A percentile compares a stretch with the other conserved stretches of the same genome.
These are phyloP conservation scores for Etheostoma nigrum DNA, from an alignment of 2,797 vertebrate species.

Conservation along the genomic window DNA sequence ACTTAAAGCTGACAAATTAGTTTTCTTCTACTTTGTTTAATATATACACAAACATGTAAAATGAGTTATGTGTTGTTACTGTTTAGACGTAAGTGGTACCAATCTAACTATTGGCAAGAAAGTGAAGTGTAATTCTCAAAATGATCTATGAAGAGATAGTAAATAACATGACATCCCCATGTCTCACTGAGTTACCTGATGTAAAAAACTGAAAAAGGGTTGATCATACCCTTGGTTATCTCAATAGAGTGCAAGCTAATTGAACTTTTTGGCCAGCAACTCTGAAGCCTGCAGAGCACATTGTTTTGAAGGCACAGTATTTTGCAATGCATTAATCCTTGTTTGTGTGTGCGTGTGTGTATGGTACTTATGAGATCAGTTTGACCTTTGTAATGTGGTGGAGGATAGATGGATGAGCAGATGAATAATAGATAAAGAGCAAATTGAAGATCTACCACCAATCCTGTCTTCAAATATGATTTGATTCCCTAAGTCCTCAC, in stretches of 20 bases:
- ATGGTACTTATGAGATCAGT: slow-evolving; percentile 35
- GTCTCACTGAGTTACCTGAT: too few species aligned
- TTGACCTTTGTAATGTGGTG: slow-evolving; percentile 64
- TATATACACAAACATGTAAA: not conserved
- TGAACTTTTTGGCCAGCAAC: not conserved
- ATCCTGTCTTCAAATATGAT: slow-evolving; percentile 41
- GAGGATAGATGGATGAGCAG: slow-evolving; percentile 40
- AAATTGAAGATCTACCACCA: slow-evolving; percentile 48
- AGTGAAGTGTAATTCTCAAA: not conserved
- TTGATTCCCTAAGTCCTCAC: slow-evolving; percentile 22
- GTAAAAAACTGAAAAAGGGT: too few species aligned
- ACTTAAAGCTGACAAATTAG: too few species aligned
- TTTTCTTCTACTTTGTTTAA: not conserved
- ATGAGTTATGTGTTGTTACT: not conserved
- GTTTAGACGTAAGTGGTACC: not conserved
- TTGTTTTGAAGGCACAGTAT: slow-evolving; percentile 17
- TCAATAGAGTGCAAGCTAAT: too few species aligned
- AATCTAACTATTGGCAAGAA: not conserved
- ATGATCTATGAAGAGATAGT: not conserved
- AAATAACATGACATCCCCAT: not conserved
- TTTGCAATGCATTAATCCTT: slow-evolving; percentile 35
- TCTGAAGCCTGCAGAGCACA: slow-evolving; percentile 19
- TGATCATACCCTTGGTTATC: too few species aligned
- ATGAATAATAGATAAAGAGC: slow-evolving; percentile 64
- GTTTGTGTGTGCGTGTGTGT: slow-evolving; percentile 22